Evolutionary conservation across 2,113 vertebrate genomes (phyloP), one percentile per base, ranked within the genome.

Genomic region (Poicephalus gulielmi): DNA sequence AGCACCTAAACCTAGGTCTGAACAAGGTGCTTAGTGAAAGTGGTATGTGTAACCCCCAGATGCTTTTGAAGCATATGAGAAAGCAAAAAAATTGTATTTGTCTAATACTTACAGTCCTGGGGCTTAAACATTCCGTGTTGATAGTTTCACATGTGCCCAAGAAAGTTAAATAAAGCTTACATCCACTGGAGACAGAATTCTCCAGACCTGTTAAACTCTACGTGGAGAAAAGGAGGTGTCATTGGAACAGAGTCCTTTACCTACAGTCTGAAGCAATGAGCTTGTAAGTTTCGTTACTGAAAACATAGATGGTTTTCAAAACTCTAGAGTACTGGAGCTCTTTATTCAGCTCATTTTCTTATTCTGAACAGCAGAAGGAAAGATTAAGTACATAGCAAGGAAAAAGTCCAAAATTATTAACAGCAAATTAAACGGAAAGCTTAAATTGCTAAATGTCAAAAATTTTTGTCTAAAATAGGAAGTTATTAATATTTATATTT

Each of bases 1-100:
- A 62, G 41, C 14, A 67, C 31, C 53, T 74, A 64, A 87, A 82
- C 33, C 30, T 59, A 76, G 33, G 14, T 62, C 79, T 95, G 82
- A 96, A 93, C 83, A 59, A 95, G 49, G 92, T 80, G 17, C 75
- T 96, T 88, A 85, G 85, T 93, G 71, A 83, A 94, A 60, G 35
- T 44, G 71, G 85, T 63, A 62, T 80, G 41, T n/a, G 57, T 52
- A 93, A 88, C 37, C 22, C 59, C 30, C 57, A 74, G 78, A 35
- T 62, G 19, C 76, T 92, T 94, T 88, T 92, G 71, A 96, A 94
- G 68, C 53, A 86, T 63, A 88, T 0, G 17, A 97, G 76, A 90
- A 86, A 88, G 55, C 20, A 84, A 85, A 74, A 75, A 76, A 76
- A 17, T 15, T 2, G 1, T 74, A 59, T 83, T 88, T 5, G 0